Percentiles rank a stretch among this genome's conserved stretches.
Conservation (phyloP, 2,113 vertebrate genomes). For the Herpailurus yagouaroundi region DNA sequence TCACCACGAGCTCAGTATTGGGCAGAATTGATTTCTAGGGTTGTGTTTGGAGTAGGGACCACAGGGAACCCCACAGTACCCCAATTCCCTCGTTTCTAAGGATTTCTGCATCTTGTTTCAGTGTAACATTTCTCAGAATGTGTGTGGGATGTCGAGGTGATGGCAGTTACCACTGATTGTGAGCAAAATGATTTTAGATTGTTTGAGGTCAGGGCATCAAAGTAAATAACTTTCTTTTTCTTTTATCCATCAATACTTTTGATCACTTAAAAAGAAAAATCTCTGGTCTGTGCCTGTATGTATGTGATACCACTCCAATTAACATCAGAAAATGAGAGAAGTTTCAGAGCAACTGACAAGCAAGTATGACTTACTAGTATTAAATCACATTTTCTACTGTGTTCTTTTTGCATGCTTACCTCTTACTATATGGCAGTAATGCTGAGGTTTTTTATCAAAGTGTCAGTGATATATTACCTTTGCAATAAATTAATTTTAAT, state of each 20-base stretch:
- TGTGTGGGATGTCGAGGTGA: neutral
- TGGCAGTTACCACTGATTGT: neutral
- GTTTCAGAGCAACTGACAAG: neutral
- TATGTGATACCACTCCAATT: neutral
- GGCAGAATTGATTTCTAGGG: neutral
- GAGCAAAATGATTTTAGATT: neutral
- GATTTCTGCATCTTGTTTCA: neutral
- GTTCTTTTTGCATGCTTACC: neutral
- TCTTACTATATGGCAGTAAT: neutral
- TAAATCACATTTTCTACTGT: neutral
- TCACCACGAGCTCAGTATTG: neutral
- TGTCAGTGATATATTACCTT: neutral
- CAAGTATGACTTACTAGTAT: neutral
- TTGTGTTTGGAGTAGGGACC: neutral
- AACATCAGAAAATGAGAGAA: neutral
- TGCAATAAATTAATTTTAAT: neutral
- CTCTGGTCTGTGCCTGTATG: neutral
- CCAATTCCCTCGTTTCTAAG: neutral
- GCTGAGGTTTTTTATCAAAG: neutral
- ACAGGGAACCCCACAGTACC: neutral
- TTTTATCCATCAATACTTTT: neutral
- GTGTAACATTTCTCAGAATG: neutral
- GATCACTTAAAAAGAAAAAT: neutral
- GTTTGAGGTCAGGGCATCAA: neutral
- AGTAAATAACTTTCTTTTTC: neutral